Conservation (phyloP, 2,113 vertebrate species). For the Dendropsophus ebraccatus region DNA sequence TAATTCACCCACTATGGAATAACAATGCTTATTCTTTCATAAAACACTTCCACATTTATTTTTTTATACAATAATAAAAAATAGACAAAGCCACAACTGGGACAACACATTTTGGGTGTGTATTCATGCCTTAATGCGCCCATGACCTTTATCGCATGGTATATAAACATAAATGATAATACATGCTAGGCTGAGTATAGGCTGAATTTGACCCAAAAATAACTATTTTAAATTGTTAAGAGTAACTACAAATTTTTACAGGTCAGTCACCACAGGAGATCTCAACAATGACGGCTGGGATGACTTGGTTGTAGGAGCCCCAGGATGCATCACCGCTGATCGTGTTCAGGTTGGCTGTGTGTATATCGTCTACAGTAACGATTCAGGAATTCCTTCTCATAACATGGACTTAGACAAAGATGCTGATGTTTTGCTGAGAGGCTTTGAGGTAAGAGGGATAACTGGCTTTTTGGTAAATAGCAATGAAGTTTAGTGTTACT, state of each 20-base stretch:
- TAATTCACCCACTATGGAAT: no score
- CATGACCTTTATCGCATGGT: no score
- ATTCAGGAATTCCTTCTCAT: constrained; percentile 69
- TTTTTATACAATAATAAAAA: no score
- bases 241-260: constrained; percentile 50
- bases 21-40: no score
- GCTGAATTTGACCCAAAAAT: background rate
- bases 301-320: constrained; percentile 75
- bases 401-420: constrained; percentile 73
- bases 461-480: no score
- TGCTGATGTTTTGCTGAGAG: constrained; percentile 71
- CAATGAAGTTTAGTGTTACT: background rate
- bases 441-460: constrained; percentile 61
- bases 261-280: constrained; percentile 73
- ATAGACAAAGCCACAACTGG: no score
- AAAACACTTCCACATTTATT: no score
- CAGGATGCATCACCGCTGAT: constrained; percentile 72
- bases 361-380: constrained; percentile 71
- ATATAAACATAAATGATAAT: no score
- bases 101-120: no score
- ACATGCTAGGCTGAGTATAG: no score
- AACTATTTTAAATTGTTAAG: background rate
- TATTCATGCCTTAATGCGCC: no score
- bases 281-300: constrained; percentile 73
- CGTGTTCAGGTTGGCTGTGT: constrained; percentile 72